Percentiles rank a stretch among this genome's conserved stretches.
Conservation (phyloP, 92 coral and sea anemone genomes). For the Anthopleura xanthogrammica region DNA sequence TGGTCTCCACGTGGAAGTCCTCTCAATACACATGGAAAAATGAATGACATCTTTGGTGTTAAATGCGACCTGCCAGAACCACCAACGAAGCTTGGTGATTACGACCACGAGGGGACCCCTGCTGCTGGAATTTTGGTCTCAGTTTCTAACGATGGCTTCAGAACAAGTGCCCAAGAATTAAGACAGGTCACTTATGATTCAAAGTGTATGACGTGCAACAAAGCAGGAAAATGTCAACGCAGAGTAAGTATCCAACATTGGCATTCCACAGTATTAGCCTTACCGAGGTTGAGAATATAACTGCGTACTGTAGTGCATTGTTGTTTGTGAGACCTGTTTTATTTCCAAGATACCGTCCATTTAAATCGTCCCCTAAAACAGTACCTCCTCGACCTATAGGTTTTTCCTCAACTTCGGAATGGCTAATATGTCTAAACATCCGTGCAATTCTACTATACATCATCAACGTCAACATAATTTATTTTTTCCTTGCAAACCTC, state of each 20-base stretch:
- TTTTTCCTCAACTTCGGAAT: no score
- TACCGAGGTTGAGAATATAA: no score
- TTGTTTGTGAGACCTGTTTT: no score
- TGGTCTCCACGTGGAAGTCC: neutral
- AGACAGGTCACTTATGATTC: conserved; percentile 46
- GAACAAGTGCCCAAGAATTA: conserved; percentile 16
- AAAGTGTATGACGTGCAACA: conserved; percentile 43
- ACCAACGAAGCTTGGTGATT: conserved; percentile 6
- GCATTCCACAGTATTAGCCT: no score
- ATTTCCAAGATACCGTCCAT: no score
- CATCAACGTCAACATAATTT: no score
- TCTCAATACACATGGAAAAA: conserved; percentile 13
- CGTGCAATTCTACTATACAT: no score
- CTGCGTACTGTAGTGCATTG: neutral
- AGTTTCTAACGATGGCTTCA: conserved; percentile 40
- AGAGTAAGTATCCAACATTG: conserved; percentile 16
- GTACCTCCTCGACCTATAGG: no score
- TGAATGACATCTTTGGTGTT: conserved; percentile 41
- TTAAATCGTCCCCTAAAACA: no score
- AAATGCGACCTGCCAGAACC: conserved; percentile 37
- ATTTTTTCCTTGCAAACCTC: no score
- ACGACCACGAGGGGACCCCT: conserved; percentile 31
- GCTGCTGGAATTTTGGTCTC: conserved; percentile 44
- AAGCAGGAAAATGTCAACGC: conserved; percentile 28
- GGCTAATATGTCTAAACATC: no score